Base-by-base conservation (phyloP, 1,140 invertebrate species). In the Drosophila ficusphila region DNA sequence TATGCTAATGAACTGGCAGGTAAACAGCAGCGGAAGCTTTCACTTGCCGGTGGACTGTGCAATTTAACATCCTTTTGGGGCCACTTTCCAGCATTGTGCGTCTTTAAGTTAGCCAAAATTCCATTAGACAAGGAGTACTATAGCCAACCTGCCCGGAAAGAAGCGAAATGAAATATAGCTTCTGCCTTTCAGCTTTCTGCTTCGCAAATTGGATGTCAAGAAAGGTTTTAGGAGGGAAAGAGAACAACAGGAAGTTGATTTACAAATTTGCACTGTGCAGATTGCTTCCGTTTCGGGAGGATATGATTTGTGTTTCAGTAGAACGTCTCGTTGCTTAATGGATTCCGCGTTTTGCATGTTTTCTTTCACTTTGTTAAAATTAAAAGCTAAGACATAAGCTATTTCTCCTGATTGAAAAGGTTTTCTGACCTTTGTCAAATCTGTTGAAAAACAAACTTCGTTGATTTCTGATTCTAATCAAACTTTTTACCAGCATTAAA, bases 401-500 rank as follows among this genome's bases (percentile, higher is more conserved):
- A n/a, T n/a, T n/a, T n/a, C n/a, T n/a, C n/a, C n/a, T n/a, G n/a
- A n/a, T n/a, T n/a, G n/a, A n/a, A n/a, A n/a, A n/a, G n/a, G n/a
- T n/a, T n/a, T n/a, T n/a, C n/a, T n/a, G n/a, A n/a, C n/a, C n/a
- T n/a, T n/a, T n/a, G n/a, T n/a, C n/a, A n/a, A n/a, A n/a, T n/a
- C n/a, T n/a, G n/a, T n/a, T n/a, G n/a, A n/a, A n/a, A n/a, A n/a
- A n/a, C n/a, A n/a, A n/a, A n/a, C n/a, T n/a, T n/a, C n/a, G n/a
- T n/a, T n/a, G n/a, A n/a, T n/a, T n/a, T n/a, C n/a, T n/a, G n/a
- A n/a, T 58, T 79, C 58, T 70, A 58, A 58, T 79, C 47, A 69
- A 79, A 58, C 68, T 68, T 56, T 68, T 56, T 39, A 29, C 39
- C 23, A 4, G n/a, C 31, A 31, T 39, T 14, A 34, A 61, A 39